These are phyloP conservation scores for Muscicapa adusta DNA, from an alignment of 2,113 vertebrate genomes.

Conservation along the genomic window DNA sequence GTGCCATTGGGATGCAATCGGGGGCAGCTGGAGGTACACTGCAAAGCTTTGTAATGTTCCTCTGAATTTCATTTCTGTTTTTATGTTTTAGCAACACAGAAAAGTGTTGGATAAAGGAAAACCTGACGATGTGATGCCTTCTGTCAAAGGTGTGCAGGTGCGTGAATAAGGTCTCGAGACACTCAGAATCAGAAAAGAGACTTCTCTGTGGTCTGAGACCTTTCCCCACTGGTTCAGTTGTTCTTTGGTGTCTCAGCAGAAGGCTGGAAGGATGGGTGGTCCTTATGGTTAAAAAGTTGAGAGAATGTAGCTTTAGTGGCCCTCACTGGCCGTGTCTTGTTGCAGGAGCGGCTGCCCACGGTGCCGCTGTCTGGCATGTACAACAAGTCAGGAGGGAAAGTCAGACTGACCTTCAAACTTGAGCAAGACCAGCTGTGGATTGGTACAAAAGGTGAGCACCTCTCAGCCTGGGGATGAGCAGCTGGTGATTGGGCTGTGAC, in stretches of 20 bases:
- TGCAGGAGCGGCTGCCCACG: constrained; percentile 93
- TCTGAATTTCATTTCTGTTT: background rate
- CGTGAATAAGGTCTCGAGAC: background rate
- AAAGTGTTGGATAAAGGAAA: constrained; percentile 99
- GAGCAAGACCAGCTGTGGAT: constrained; percentile 99
- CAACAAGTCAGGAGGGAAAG: constrained; percentile 97
- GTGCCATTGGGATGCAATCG: rapidly evolving
- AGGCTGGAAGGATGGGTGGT: background rate
- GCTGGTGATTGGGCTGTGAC: background rate
- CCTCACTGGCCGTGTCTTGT: background rate
- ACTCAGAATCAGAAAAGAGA: background rate
- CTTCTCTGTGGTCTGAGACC: background rate
- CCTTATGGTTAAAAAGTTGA: background rate
- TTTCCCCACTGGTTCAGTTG: background rate
- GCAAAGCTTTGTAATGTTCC: background rate
- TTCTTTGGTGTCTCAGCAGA: background rate
- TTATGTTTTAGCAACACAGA: constrained; percentile 92
- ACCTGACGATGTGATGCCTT: constrained; percentile 94
- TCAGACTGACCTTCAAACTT: constrained; percentile 96
- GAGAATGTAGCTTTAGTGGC: background rate
- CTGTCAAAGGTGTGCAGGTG: constrained; percentile 93
- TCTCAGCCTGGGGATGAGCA: background rate
- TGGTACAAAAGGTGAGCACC: constrained; percentile 91
- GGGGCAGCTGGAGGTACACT: background rate
- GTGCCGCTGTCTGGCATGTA: constrained; percentile 97